These are phyloP conservation scores for Clangula hyemalis DNA, from an alignment of 2,797 vertebrate genomes.

Conservation along the genomic window DNA sequence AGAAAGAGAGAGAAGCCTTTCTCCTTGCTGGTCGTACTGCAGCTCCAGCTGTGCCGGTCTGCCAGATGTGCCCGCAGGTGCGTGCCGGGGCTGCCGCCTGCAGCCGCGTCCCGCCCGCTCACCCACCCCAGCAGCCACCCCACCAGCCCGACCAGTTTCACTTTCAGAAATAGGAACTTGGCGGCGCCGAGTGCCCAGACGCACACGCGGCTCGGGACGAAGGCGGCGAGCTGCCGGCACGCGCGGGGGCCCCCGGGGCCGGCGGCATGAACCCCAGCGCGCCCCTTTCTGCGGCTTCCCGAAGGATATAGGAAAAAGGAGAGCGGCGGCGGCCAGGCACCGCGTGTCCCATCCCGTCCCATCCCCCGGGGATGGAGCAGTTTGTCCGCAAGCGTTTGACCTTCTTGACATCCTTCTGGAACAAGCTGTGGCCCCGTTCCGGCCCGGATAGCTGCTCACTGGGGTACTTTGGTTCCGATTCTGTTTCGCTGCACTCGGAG, in stretches of 20 bases:
- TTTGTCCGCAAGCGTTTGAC: slow-evolving; percentile 86
- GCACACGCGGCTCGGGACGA: background rate
- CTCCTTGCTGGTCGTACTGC: background rate
- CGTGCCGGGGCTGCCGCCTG: slow-evolving; percentile 13
- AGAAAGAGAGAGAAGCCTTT: background rate
- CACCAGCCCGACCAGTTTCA: slow-evolving; percentile 69
- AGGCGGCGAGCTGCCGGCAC: background rate
- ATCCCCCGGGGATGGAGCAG: slow-evolving; percentile 79
- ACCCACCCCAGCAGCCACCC: slow-evolving; percentile 46
- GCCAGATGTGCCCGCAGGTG: slow-evolving; percentile 58
- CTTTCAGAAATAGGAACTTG: slow-evolving; percentile 67
- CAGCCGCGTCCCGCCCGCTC: slow-evolving; percentile 47
- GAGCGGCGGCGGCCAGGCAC: background rate
- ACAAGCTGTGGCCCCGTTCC: slow-evolving; percentile 85
- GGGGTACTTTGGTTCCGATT: slow-evolving; percentile 43
- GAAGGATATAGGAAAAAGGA: background rate
- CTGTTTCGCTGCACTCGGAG: slow-evolving; percentile 44
- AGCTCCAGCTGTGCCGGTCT: slow-evolving; percentile 45
- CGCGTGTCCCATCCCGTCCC: background rate
- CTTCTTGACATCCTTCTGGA: slow-evolving; percentile 86
- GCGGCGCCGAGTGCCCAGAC: background rate
- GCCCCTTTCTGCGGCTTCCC: fast-evolving
- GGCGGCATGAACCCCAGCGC: background rate
- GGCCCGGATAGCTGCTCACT: background rate
- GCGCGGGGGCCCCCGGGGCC: background rate